Base-by-base conservation (phyloP, 2,888 invertebrate genomes). In the Ochropleura plecta region DNA sequence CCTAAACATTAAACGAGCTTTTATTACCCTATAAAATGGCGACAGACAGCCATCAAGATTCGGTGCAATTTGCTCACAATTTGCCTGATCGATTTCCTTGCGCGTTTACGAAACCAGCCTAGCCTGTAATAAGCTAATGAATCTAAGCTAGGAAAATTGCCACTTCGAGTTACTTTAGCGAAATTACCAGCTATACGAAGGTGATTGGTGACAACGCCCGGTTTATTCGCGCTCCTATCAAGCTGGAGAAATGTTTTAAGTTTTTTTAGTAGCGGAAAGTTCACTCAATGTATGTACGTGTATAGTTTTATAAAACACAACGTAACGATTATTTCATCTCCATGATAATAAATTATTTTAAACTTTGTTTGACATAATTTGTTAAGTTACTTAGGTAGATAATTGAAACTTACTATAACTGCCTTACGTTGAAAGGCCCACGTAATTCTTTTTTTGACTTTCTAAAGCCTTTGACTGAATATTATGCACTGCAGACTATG, bases 71-170 rank as follows among this genome's bases (percentile, higher is more conserved):
- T 90, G 79, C 70, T 14, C 44, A 78, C 49, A 78, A 40, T 75
- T 76, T 79, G 14, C 89, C 84, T 88, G 88, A 88, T 79, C 77
- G 57, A 86, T 87, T 84, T 79, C 78, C 83, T 82, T 69, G 74
- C 76, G 74, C 79, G 79, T 82, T 91, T 92, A 88, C 86, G 87
- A 91, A 92, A 93, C 91, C 84, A 70, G 86, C 79, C 73, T 64
- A 86, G 82, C 76, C 83, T 78, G 82, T 88, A 88, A 88, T 89
- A 84, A 85, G 73, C 72, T 88, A 89, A 90, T 89, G 79, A 86
- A 86, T 82, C 73, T 86, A 83, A 79, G 83, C 86, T 87, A 79
- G 86, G 89, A 82, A 90, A 90, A 90, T 89, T 88, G 84, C 87
- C 48, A 62, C 51, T 70, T 73, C 48, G 65, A 77, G 78, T 78